Evolutionary conservation across 92 coral and sea anemone species (phyloP), one percentile per base, ranked within the genome.

Genomic region (Anthopleura xanthogrammica): DNA sequence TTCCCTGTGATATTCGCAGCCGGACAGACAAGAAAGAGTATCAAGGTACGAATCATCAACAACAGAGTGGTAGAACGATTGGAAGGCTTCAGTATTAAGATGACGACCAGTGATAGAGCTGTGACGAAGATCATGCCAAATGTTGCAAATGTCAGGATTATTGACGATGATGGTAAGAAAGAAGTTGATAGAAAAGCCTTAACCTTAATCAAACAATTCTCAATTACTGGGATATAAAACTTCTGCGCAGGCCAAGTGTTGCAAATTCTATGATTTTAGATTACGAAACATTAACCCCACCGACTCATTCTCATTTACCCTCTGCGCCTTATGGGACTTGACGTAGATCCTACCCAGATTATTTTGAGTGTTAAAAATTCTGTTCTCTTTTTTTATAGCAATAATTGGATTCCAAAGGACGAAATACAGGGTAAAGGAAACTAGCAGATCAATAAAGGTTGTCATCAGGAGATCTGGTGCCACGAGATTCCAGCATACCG

Each of bases 131-230:
- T 80, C 57, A 41, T 17, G 20, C 83, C 83, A 20, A 50, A 46
- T 7, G 9, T 41, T 16, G 68, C 83, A 42, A 56, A 12, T 12
- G 83, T 80, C 10, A 17, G 19, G 7, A 65, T 80, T 12, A n/a
- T 80, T 20, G 83, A 80, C 17, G 55, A 66, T 41, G 83, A 80
- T 80, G 83, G 83, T 80, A 64, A 40, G 83, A 54, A 54, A 14
- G 1, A 9, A 54, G 16, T 54, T 6, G 1, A 54, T 54, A 54
- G 58, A 46, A 46, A 46, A 3, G 5, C 50, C 50, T 29, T 29
- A 29, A 29, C 0, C 36, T 29, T 1, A 29, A 0, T 29, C 36
- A 29, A 29, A 29, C 36, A 29, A 29, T 29, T 9, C 50, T 5
- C 50, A 9, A 46, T 46, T 46, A 0, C 36, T 29, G 36, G 1